Evolutionary conservation across 2,797 vertebrate species (phyloP), one percentile per base, ranked within the genome.

Genomic region (Lemur catta): DNA sequence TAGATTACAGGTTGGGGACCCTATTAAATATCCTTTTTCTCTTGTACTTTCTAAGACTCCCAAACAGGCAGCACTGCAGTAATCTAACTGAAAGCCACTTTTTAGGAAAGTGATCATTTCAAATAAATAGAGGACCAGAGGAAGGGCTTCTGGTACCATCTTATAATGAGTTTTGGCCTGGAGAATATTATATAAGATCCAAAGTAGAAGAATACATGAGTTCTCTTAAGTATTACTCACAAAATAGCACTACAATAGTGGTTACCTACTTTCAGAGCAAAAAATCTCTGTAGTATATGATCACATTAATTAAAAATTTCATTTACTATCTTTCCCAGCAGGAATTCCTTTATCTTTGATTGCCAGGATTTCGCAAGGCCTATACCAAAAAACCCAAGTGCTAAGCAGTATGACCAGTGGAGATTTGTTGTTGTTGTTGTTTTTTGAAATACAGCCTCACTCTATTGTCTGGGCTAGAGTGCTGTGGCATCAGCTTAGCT

Each of bases 241-340:
- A 81, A 81, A 88, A 71, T 2, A 84, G 89, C 46, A 59, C 35
- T 89, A 38, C 8, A 84, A 65, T 80, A 97, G 65, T 71, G 84
- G 92, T 95, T 87, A 93, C 96, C 97, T 96, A 96, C 79, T 97
- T 97, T 95, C 63, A 85, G 79, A 92, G 91, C 67, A 69, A 48
- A 80, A 95, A 95, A 63, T 94, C 97, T 96, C 97, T 94, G 35
- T 33, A 92, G 97, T 69, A 89, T 91, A 96, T 33, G 57, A 95
- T 38, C 41, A 95, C 41, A 96, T 94, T 98, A 98, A 97, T 97
- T 97, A 98, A 95, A 97, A 97, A 67, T 96, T 97, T 89, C 94
- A 97, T 97, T 94, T 97, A 94, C 41, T 71, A n/a, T 94, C 82
- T 93, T 95, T 95, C 71, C 97, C 97, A 96, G 89, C 24, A 95